Percentiles rank a stretch among this genome's conserved stretches.
Conservation (phyloP, 2,888 invertebrate genomes). For the Graphium colonna region DNA sequence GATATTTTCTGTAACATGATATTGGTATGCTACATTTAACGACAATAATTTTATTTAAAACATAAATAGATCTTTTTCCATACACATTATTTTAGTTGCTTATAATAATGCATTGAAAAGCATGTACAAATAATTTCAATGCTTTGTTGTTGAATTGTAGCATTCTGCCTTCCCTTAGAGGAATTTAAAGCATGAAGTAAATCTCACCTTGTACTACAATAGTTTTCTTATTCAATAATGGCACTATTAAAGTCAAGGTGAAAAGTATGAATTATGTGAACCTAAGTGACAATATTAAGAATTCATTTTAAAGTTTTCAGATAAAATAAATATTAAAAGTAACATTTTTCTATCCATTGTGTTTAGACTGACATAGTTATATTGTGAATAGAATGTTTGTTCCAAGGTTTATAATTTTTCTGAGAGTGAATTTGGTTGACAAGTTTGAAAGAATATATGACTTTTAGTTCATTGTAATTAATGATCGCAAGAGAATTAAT, state of each 20-base stretch:
- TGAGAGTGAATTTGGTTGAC: background rate
- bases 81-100: too few relatives aligned
- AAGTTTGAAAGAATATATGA: too few relatives aligned
- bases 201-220: constrained; percentile 14
- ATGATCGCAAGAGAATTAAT: too few relatives aligned
- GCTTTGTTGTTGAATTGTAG: constrained; percentile 11
- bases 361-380: constrained; percentile 12
- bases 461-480: too few relatives aligned
- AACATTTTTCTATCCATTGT: constrained; percentile 20
- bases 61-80: too few relatives aligned
- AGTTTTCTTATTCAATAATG: background rate
- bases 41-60: too few relatives aligned
- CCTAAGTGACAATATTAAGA: constrained; percentile 9
- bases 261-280: constrained; percentile 17
- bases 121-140: background rate
- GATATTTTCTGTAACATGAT: too few relatives aligned
- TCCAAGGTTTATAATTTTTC: constrained; percentile 11
- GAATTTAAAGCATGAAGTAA: background rate
- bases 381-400: constrained; percentile 10
- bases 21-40: too few relatives aligned
- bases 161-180: background rate
- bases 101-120: too few relatives aligned
- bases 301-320: constrained; percentile 13
- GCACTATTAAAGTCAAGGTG: constrained; percentile 12
- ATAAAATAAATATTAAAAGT: constrained; percentile 16